Percentiles rank a stretch among this genome's conserved stretches.
Conservation (phyloP, 2,113 vertebrate genomes). For the Phalacrocorax pelagicus region DNA sequence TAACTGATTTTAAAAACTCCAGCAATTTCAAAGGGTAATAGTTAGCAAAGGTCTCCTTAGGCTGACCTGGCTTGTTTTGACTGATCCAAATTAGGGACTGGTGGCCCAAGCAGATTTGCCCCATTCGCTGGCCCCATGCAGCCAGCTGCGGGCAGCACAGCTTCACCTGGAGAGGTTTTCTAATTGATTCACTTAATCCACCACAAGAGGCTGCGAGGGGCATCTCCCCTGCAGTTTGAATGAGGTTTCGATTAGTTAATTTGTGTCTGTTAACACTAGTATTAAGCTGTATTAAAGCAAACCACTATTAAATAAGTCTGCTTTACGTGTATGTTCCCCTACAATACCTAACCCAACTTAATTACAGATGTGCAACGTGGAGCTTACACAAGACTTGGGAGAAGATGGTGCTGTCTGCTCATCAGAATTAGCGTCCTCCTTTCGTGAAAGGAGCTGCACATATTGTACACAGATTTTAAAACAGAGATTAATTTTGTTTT, state of each 20-base stretch:
- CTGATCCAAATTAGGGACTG: neutral
- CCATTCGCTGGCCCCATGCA: neutral
- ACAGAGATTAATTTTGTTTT: neutral
- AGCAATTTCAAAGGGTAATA: neutral
- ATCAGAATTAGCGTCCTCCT: neutral
- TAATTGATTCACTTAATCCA: neutral
- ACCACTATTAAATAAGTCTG: neutral
- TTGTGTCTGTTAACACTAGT: neutral
- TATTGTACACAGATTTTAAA: neutral
- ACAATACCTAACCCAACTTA: neutral
- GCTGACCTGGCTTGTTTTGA: neutral
- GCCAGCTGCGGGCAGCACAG: accelerated
- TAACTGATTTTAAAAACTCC: neutral
- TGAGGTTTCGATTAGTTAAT: neutral
- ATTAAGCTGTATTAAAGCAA: neutral
- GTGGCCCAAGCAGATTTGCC: neutral
- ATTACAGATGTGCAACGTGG: neutral
- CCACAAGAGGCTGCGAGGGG: neutral
- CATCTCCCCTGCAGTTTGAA: neutral
- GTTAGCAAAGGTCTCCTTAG: neutral
- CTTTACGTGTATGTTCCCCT: neutral
- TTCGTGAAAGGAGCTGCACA: neutral
- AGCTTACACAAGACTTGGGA: neutral
- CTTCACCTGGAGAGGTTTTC: neutral
- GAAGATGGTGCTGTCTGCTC: neutral